Evolutionary conservation across 2,888 invertebrate genomes (phyloP), one percentile per base, ranked within the genome.

Genomic region (Chymomyza fuscimana): DNA sequence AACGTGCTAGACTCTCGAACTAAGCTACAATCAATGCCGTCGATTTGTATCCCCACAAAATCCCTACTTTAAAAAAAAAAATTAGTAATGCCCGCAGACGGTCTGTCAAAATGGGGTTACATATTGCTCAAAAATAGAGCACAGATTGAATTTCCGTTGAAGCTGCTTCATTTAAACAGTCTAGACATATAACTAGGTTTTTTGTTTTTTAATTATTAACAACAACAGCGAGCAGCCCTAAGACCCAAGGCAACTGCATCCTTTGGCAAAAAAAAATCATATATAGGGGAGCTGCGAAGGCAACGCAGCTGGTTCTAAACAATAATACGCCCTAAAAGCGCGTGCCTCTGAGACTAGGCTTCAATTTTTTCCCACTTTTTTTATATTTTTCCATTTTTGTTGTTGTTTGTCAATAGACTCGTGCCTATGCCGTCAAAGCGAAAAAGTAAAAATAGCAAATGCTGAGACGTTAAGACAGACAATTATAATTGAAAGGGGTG

Each of bases 401-500:
- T 36, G 29, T 32, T 65, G 62, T 64, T 66, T 73, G 77, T 65
- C 73, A 73, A 72, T 67, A 75, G 67, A 74, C 74, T 72, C 80
- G 80, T 80, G 80, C 79, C 80, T 54, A 22, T 22, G 78, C 77
- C 80, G 80, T 77, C 80, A 74, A 77, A 80, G 80, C 72, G 50
- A 79, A 77, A 72, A 77, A 73, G 77, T 84, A 84, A 84, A 87
- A 84, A 84, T 84, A 84, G 83, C 86, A 74, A 82, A 87, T 70
- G 67, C 52, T 67, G 40, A 46, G 12, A 46, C 40, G 40, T 36
- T 58, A 69, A 46, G 25, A 56, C 74, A 79, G 79, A 73, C 86
- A 85, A 87, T 83, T 83, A 85, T 83, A 87, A 83, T 83, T 85
- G 86, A 82, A 83, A 85, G 87, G 86, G 86, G 22, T 22, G 22